Conservation (phyloP, 1,140 invertebrate genomes). For the Amyelois transitella region DNA sequence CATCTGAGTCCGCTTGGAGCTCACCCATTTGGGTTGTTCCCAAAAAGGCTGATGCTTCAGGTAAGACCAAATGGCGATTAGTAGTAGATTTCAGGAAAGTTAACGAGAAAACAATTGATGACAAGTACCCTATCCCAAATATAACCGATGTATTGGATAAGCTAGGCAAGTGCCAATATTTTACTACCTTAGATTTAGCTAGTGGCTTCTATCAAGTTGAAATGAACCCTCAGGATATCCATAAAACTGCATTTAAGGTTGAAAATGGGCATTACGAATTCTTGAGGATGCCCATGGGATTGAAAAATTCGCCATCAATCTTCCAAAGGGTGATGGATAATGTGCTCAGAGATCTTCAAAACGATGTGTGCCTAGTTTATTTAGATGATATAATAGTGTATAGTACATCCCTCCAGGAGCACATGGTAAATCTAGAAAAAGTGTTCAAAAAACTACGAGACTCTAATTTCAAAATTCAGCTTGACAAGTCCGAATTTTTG, state of each 20-base stretch:
- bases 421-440: too few species aligned
- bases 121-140: constrained; percentile 10
- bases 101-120: constrained; percentile 8
- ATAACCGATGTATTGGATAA: constrained; percentile 1
- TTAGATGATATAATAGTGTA: constrained; percentile 3
- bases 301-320: neutral
- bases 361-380: neutral
- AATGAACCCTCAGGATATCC: neutral
- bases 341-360: neutral
- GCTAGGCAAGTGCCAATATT: too few species aligned
- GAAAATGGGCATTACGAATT: constrained; percentile 1
- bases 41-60: constrained; percentile 10
- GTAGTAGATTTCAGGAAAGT: constrained; percentile 9
- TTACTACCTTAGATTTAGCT: neutral
- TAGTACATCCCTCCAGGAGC: neutral
- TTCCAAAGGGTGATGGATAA: constrained; percentile 1
- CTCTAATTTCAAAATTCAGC: too few species aligned
- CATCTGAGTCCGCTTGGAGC: constrained; percentile 7
- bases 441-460: neutral
- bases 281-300: neutral
- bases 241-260: neutral
- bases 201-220: neutral
- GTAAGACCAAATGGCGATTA: constrained; percentile 5
- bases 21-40: constrained; percentile 10
- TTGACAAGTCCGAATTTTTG: too few species aligned